Evolutionary conservation across 2,888 invertebrate species (phyloP), one percentile per base, ranked within the genome.

Genomic region (Cynaeus angustus): DNA sequence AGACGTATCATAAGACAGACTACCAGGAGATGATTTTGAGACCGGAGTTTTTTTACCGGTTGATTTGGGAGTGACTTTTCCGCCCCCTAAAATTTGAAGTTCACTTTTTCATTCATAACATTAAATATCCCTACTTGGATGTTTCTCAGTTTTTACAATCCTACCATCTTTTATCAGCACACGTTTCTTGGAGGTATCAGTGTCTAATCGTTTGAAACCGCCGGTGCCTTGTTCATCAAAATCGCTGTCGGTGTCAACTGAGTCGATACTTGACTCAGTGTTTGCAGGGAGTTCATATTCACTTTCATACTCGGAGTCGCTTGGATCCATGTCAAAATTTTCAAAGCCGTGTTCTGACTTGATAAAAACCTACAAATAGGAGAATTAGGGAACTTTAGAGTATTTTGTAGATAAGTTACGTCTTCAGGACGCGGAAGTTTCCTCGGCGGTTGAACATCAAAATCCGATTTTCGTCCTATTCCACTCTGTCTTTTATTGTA

Each of bases 141-240:
- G 89, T 80, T 94, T 94, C 56, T 91, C 89, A 48, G 91, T 86
- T n/a, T 91, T 91, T 16, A 92, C 87, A 3, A 92, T 91, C 77
- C 89, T 84, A 58, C 89, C 89, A 83, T 91, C 91, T 80, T 90
- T 90, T 50, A 91, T 89, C 46, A 91, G 87, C 0, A 92, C 84
- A 72, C 91, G 91, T 78, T 94, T 94, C 82, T 94, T 94, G 28
- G 91, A 90, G 78, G 84, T 84, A 46, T 86, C 86, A 33, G 86
- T 84, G 75, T 88, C 88, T 7, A 88, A 81, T 66, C 86, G 84
- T 72, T 85, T 84, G 71, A 88, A 88, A 7, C 88, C 87, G 12
- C 85, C 82, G 45, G 79, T 72, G 68, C 85, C 88, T 70, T 82
- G 83, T n/a, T 85, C 85, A n/a, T 84, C 84, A 65, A 84, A 77